These are phyloP conservation scores for Bicyclus anynana DNA, from an alignment of 1,140 invertebrate genomes.

Conservation along the genomic window DNA sequence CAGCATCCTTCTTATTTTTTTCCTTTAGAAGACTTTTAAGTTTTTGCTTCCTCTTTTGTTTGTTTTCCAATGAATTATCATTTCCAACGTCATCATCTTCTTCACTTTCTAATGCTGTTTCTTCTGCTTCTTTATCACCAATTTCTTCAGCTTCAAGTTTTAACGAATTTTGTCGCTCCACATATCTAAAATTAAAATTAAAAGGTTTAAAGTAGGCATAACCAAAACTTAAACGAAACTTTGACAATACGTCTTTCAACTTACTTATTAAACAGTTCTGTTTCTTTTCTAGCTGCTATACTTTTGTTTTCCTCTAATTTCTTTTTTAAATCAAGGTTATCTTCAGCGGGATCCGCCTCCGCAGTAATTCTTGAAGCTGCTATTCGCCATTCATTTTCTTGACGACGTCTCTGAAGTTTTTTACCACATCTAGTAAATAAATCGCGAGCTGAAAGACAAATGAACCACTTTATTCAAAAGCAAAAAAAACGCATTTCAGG, in stretches of 20 bases:
- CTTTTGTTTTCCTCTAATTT: constrained; percentile 50
- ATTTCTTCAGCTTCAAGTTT: constrained; percentile 62
- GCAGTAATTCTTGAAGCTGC: constrained; percentile 48
- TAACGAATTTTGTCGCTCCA: constrained; percentile 59
- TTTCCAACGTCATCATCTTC: constrained; percentile 47
- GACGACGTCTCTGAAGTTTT: constrained; percentile 65
- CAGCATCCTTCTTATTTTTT: constrained; percentile 37
- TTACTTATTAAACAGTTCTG: constrained; percentile 59
- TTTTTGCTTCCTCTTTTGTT: constrained; percentile 57
- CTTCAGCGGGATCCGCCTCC: constrained; percentile 51
- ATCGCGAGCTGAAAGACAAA: constrained; percentile 44
- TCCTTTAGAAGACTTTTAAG: constrained; percentile 51
- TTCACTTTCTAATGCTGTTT: constrained; percentile 60
- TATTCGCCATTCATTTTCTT: constrained; percentile 69
- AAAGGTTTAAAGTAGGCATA: neutral
- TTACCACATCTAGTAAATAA: constrained; percentile 66
- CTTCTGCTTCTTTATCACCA: constrained; percentile 67
- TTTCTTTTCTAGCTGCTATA: constrained; percentile 46
- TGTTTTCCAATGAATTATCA: constrained; percentile 42
- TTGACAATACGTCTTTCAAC: constrained; percentile 9
- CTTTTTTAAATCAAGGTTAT: constrained; percentile 40
- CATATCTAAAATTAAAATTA: constrained; percentile 46
- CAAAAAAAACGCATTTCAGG: neutral
- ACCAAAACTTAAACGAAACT: neutral
- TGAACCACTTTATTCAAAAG: neutral